phyloP scores from a whole-genome alignment of 2,113 vertebrate species.

The Sinosuthora webbiana region DNA sequence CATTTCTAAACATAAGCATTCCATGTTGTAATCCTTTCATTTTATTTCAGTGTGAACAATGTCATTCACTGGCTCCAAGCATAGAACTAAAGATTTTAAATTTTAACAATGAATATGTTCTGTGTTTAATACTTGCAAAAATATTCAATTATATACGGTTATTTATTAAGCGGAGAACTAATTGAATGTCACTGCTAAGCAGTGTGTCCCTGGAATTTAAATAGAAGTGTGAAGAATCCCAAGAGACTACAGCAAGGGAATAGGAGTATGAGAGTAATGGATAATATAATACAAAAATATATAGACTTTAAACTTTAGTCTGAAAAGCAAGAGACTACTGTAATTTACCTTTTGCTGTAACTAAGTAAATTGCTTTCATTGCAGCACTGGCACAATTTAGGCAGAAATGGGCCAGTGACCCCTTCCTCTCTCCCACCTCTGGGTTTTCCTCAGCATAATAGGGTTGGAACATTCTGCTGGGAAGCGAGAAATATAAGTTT shows the following conservation, averaged over 20 bases:
- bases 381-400: not conserved
- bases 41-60: not conserved
- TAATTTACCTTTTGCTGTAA: not conserved
- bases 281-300: not conserved
- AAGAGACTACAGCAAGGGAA: not conserved
- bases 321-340: not conserved
- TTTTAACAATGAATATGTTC: not conserved
- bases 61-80: not conserved
- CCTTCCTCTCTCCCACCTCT: not conserved
- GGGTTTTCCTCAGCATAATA: not conserved
- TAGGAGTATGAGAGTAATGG: not conserved
- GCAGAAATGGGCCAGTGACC: not conserved
- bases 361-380: not conserved
- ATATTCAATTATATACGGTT: constrained; percentile 15
- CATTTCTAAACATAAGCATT: constrained; percentile 19
- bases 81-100: not conserved
- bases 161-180: constrained; percentile 38
- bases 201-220: constrained; percentile 8
- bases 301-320: not conserved
- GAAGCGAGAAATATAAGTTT: not conserved
- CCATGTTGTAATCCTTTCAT: not conserved
- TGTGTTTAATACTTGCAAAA: not conserved
- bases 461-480: not conserved
- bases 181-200: constrained; percentile 16
- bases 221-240: not conserved